Percentiles rank a stretch among this genome's conserved stretches.
These are phyloP conservation scores for Xanthia togata DNA, from an alignment of 2,888 invertebrate species.

Conservation along the genomic window DNA sequence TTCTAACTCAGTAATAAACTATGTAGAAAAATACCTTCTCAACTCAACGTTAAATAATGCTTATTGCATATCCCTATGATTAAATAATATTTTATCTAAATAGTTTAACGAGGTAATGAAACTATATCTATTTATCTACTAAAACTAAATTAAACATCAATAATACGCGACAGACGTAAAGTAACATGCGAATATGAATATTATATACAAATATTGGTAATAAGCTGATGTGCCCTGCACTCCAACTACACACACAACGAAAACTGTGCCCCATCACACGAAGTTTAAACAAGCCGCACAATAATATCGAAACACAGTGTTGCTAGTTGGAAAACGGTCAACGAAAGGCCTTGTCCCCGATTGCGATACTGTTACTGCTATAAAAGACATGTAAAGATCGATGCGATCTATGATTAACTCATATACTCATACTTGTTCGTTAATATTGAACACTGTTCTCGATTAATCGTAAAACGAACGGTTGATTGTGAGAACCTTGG, in stretches of 20 bases:
- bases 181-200: constrained; percentile 15
- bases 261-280: constrained; percentile 32
- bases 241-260: not conserved
- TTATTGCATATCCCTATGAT: constrained; percentile 11
- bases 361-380: constrained; percentile 57
- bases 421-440: constrained; percentile 31
- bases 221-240: constrained; percentile 37
- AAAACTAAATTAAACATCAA: constrained; percentile 24
- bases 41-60: not conserved
- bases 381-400: constrained; percentile 63
- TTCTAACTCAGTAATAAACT: constrained; percentile 15
- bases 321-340: constrained; percentile 54
- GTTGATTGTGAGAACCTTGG: constrained; percentile 14
- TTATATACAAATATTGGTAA: constrained; percentile 36
- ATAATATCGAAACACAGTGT: constrained; percentile 43
- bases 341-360: constrained; percentile 65
- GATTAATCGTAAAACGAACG: constrained; percentile 21
- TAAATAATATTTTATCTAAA: constrained; percentile 6
- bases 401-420: constrained; percentile 60
- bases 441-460: constrained; percentile 43
- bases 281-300: constrained; percentile 25
- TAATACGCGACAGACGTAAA: constrained; percentile 12
- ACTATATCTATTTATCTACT: constrained; percentile 13
- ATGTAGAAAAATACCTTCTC: not conserved
- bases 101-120: not conserved